Evolutionary conservation across 2,113 vertebrate species (phyloP).

Genomic region (Xiphophorus hellerii): DNA sequence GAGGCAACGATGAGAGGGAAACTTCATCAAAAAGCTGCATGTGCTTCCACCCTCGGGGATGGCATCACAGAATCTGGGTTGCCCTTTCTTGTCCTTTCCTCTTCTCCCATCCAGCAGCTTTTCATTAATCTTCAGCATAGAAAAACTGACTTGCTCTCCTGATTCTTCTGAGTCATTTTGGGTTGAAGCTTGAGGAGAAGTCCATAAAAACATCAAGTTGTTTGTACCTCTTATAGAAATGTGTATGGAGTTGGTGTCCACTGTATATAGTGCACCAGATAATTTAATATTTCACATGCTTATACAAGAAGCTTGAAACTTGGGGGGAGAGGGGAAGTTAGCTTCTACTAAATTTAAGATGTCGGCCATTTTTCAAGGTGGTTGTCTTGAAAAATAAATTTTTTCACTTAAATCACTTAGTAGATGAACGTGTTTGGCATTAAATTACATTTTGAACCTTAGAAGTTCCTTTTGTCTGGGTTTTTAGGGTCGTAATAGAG

Average conservation of each 20-base stretch:
- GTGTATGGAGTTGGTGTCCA: slow-evolving; percentile 17
- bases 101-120: neutral
- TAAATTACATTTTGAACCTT: too few species aligned
- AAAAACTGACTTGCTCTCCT: neutral
- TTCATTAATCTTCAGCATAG: slow-evolving; percentile 16
- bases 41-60: slow-evolving; percentile 28
- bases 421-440: too few species aligned
- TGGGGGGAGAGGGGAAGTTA: too few species aligned
- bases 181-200: slow-evolving; percentile 15
- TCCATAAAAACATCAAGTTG: slow-evolving; percentile 60
- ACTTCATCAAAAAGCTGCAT: slow-evolving; percentile 12
- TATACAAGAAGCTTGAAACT: too few species aligned
- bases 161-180: slow-evolving; percentile 12
- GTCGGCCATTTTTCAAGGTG: too few species aligned
- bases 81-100: slow-evolving; percentile 1
- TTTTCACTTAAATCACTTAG: too few species aligned
- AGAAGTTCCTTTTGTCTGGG: too few species aligned
- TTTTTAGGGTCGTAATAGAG: too few species aligned
- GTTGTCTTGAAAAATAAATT: too few species aligned
- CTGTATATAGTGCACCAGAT: too few species aligned
- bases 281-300: too few species aligned
- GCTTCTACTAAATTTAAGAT: too few species aligned
- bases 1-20: slow-evolving; percentile 17
- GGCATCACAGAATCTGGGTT: slow-evolving; percentile 25
- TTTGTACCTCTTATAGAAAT: slow-evolving; percentile 54